Base-by-base conservation (phyloP, 2,888 invertebrate genomes). In the Ctenicera cuprea region DNA sequence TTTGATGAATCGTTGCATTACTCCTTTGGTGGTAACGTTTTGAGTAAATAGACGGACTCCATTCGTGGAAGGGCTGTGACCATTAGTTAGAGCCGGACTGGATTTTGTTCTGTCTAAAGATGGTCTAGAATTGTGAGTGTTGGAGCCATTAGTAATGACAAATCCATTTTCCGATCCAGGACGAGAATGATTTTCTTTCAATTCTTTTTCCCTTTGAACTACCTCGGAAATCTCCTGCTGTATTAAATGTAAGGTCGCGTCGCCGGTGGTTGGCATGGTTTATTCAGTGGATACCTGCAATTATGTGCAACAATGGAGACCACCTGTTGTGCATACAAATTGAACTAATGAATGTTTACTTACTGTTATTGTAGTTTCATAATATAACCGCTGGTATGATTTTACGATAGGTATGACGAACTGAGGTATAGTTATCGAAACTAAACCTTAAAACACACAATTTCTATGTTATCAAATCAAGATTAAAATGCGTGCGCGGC, bases 141-240 rank as follows among this genome's bases (percentile, higher is more conserved):
- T 26, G 8, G n/a, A 22, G 26, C 48, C 65, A 18, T 66, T 65
- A 30, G 48, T 61, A 30, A n/a, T 38, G n/a, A 43, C 65, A 33
- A 12, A 54, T 3, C 57, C 73, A 41, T 70, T 45, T 38, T 88
- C 85, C 78, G 89, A 69, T n/a, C 52, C 38, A 5, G 52, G 43
- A 18, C 88, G 81, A 88, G 89, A 50, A 57, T 83, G 80, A 18
- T 91, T 91, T 81, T 91, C 92, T 79, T 92, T 90, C 80, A 96
- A 91, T 84, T 95, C 95, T 83, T 93, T 90, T 87, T 97, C 97
- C 78, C 96, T 90, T 83, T 94, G 92, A 66, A 93, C 93, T 74
- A 95, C 95, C 88, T 95, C 94, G 82, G 94, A 92, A 82, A 97
- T 96, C 90, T 97, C 97, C 84, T 93, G 91, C 88, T 97, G 96